phyloP scores from a whole-genome alignment of 2,888 invertebrate genomes.

The Pandemis heparana region DNA sequence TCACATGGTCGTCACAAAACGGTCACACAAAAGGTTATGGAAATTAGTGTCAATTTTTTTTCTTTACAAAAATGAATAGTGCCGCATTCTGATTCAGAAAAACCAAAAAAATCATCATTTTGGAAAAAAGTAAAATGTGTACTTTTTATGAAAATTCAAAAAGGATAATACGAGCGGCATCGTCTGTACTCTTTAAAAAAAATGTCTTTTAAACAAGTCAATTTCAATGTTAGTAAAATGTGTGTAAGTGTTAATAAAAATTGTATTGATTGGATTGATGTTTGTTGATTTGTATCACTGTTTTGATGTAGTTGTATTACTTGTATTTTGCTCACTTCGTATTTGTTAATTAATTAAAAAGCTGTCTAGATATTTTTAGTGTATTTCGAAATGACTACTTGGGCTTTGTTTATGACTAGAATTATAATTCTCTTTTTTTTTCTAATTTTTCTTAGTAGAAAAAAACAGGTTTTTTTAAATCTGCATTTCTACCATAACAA shows the following conservation, averaged over 20 bases:
- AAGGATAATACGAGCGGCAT: not conserved
- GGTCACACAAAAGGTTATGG: too few species aligned
- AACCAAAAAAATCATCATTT: too few species aligned
- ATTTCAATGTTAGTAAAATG: conserved; percentile 21
- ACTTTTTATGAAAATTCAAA: too few species aligned
- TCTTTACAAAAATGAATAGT: too few species aligned
- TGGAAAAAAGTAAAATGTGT: too few species aligned
- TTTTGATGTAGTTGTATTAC: not conserved
- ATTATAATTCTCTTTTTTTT: too few species aligned
- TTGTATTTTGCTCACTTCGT: conserved; percentile 31
- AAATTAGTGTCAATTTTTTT: too few species aligned
- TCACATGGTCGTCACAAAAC: too few species aligned
- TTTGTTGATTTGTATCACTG: conserved; percentile 14
- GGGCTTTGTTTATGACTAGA: not conserved
- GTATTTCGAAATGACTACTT: not conserved
- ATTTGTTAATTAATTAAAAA: conserved; percentile 17
- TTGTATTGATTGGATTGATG: conserved; percentile 9
- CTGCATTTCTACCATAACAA: too few species aligned
- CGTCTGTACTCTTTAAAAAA: not conserved
- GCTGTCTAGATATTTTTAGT: conserved; percentile 2
- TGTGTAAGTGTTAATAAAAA: conserved; percentile 16
- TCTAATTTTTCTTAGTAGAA: too few species aligned
- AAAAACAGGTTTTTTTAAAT: too few species aligned
- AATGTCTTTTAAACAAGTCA: conserved; percentile 9
- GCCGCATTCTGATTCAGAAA: too few species aligned